phyloP scores from a whole-genome alignment of 2,888 invertebrate species.

The Ophioninae sp. region DNA sequence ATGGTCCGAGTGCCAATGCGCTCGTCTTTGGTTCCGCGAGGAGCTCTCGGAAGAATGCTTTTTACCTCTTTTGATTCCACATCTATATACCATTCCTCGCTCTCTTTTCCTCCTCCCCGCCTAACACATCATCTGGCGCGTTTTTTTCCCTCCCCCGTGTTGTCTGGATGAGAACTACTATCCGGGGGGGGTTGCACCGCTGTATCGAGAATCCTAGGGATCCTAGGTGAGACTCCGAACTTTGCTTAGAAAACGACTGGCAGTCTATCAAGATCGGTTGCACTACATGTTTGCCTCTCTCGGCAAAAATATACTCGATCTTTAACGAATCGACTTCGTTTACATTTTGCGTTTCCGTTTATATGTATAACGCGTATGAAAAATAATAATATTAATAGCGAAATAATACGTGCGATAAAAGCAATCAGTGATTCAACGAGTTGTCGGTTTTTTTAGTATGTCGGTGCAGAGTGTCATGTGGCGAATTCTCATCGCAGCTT shows the following conservation, averaged over 20 bases:
- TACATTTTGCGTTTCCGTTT: not conserved
- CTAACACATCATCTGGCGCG: constrained; percentile 29
- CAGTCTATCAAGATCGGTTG: constrained; percentile 77
- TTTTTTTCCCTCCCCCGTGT: constrained; percentile 44
- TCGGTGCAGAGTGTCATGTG: constrained; percentile 72
- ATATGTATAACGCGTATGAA: not conserved
- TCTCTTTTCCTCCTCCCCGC: constrained; percentile 12
- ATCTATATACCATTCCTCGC: constrained; percentile 15
- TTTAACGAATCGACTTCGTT: not conserved
- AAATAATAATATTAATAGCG: not conserved
- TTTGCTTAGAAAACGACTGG: constrained; percentile 63
- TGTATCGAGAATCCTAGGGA: constrained; percentile 37
- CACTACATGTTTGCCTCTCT: constrained; percentile 68
- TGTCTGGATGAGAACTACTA: constrained; percentile 37
- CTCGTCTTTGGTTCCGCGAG: constrained; percentile 68
- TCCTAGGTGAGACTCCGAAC: constrained; percentile 49
- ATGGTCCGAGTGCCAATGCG: constrained; percentile 66
- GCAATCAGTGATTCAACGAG: constrained; percentile 23
- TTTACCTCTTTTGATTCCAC: constrained; percentile 57
- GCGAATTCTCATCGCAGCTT: constrained; percentile 75
- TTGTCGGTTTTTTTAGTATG: constrained; percentile 40
- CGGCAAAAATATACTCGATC: not conserved
- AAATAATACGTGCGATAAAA: constrained; percentile 8
- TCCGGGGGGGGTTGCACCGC: constrained; percentile 9
- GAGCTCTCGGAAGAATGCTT: constrained; percentile 32